Evolutionary conservation across 1,140 invertebrate species (phyloP).

Genomic region (Ceratina calcarata): DNA sequence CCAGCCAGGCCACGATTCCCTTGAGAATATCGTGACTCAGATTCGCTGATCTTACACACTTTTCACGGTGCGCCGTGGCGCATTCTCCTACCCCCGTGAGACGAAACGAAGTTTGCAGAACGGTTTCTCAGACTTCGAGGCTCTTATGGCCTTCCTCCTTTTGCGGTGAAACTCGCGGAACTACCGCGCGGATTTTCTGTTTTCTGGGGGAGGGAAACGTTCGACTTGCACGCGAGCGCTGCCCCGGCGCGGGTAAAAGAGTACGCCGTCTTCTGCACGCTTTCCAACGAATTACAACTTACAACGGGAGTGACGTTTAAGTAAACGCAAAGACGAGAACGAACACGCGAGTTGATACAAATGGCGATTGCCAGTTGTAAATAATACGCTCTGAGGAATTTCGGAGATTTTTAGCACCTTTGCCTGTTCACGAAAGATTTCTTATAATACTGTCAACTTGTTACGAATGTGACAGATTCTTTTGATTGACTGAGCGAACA

Average conservation of each 20-base stretch:
- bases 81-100: slow-evolving; percentile 19
- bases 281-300: slow-evolving; percentile 13
- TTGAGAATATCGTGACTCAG: slow-evolving; percentile 42
- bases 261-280: not conserved
- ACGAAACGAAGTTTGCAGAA: slow-evolving; percentile 48
- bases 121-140: slow-evolving; percentile 42
- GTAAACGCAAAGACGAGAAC: slow-evolving; percentile 14
- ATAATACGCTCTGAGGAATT: not conserved
- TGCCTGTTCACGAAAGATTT: too few species aligned
- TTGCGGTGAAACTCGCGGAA: not conserved
- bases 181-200: slow-evolving; percentile 34
- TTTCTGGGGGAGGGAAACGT: slow-evolving; percentile 19
- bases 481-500: too few species aligned
- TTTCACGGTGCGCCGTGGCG: slow-evolving; percentile 25
- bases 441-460: too few species aligned
- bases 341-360: not conserved
- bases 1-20: not conserved
- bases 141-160: slow-evolving; percentile 18
- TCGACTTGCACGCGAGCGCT: slow-evolving; percentile 12
- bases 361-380: not conserved
- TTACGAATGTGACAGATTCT: too few species aligned
- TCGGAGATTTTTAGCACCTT: not conserved
- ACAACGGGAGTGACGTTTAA: slow-evolving; percentile 7
- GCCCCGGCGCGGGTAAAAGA: not conserved
- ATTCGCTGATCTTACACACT: slow-evolving; percentile 52